Conservation (phyloP, 1,140 invertebrate species). For the Zaprionus kolodkinae region DNA sequence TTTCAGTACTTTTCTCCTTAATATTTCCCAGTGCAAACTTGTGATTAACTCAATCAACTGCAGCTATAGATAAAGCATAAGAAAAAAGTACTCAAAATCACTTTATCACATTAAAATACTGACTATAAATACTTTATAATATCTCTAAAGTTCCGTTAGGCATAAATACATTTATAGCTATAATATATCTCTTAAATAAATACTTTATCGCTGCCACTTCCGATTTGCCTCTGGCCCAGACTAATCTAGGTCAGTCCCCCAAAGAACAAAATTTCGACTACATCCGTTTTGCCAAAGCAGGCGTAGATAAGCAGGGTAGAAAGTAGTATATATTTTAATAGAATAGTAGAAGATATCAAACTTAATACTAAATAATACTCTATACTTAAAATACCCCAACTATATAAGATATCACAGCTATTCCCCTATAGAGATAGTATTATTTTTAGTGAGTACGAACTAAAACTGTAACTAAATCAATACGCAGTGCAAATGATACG, state of each 20-base stretch:
- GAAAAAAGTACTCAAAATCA: neutral
- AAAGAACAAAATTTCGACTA: neutral
- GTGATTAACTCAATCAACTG: neutral
- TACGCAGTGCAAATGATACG: slow-evolving; percentile 7
- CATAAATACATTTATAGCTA: neutral
- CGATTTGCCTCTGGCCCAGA: neutral
- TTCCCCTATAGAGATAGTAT: neutral
- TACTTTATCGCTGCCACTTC: neutral
- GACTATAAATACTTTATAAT: neutral
- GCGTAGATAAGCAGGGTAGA: neutral
- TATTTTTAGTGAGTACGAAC: neutral
- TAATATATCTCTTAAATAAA: neutral
- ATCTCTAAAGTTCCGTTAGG: neutral
- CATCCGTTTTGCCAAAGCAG: neutral
- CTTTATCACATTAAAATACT: neutral
- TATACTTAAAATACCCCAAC: neutral
- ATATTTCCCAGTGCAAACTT: too few species aligned
- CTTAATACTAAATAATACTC: too few species aligned
- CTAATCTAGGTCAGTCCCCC: neutral
- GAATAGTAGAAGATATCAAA: too few species aligned
- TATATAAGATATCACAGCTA: neutral
- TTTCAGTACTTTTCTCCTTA: too few species aligned
- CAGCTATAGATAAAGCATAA: neutral
- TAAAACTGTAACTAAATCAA: neutral
- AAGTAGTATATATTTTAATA: neutral